These are phyloP conservation scores for Pilophorus perplexus DNA, from an alignment of 2,888 invertebrate genomes.

Conservation along the genomic window DNA sequence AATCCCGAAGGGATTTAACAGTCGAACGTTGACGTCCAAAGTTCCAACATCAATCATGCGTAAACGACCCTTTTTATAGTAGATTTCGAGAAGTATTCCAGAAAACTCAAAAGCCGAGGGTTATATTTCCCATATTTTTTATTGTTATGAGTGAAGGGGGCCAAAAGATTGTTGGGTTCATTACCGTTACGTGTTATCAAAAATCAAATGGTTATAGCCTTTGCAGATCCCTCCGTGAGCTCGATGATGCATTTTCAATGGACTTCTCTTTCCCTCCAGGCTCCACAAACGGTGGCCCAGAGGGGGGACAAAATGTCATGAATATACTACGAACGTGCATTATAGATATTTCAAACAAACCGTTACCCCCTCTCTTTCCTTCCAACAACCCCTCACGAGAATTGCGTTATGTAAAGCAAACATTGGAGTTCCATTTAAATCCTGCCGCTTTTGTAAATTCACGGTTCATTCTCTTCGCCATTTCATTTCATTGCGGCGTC, in stretches of 20 bases:
- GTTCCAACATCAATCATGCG: too few relatives aligned
- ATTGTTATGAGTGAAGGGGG: not conserved
- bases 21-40: too few relatives aligned
- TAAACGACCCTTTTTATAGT: too few relatives aligned
- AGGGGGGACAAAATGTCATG: slow-evolving; percentile 20
- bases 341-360: slow-evolving; percentile 37
- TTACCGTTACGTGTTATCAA: slow-evolving; percentile 13
- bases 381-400: not conserved
- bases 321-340: slow-evolving; percentile 32
- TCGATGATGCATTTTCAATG: slow-evolving; percentile 16
- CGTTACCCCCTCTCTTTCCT: not conserved
- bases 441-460: too few relatives aligned
- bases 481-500: too few relatives aligned
- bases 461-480: too few relatives aligned
- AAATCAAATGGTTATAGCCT: slow-evolving; percentile 8
- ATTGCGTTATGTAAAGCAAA: slow-evolving; percentile 10
- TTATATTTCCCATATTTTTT: too few relatives aligned
- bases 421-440: slow-evolving; percentile 24
- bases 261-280: not conserved
- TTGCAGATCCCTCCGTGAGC: not conserved
- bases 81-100: too few relatives aligned
- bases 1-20: too few relatives aligned
- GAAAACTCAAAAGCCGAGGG: too few relatives aligned
- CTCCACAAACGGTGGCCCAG: not conserved
- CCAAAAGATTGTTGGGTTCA: too few relatives aligned